A percentile compares a stretch with the other conserved stretches of the same genome.
Evolutionary conservation across 2,113 vertebrate species (phyloP).

Genomic region (Marmota flaviventris): DNA sequence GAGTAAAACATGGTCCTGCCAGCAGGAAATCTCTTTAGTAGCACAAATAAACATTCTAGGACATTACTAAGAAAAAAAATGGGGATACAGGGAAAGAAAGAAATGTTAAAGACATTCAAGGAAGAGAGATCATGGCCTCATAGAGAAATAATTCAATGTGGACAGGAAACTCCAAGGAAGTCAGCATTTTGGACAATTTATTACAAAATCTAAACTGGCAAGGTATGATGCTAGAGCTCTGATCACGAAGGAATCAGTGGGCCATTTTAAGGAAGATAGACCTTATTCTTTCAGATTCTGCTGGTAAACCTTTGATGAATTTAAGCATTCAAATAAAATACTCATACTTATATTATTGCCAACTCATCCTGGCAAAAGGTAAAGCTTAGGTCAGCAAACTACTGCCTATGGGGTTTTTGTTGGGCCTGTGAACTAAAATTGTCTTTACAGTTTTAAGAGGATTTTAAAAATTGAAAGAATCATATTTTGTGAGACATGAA

Average conservation of each 20-base stretch:
- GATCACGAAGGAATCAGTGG: not conserved
- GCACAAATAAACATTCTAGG: not conserved
- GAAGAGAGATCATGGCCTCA: not conserved
- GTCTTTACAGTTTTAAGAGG: not conserved
- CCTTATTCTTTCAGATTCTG: not conserved
- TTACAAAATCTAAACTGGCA: not conserved
- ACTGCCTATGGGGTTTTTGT: not conserved
- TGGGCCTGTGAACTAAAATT: not conserved
- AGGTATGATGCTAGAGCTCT: not conserved
- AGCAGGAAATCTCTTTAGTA: not conserved
- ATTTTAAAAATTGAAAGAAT: slow-evolving; percentile 5
- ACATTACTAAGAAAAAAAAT: not conserved
- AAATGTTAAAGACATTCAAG: not conserved
- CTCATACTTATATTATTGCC: slow-evolving; percentile 5
- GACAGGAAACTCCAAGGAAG: not conserved
- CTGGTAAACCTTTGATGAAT: not conserved
- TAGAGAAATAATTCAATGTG: not conserved
- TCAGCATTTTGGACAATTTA: not conserved
- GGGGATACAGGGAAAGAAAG: not conserved
- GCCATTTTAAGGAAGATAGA: not conserved
- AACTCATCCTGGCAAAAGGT: slow-evolving; percentile 10
- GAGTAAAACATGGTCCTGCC: not conserved
- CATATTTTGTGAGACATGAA: slow-evolving; percentile 10
- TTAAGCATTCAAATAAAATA: not conserved
- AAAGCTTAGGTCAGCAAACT: not conserved